Evolutionary conservation across 35 echinoderm and acorn worm genomes (phyloP).

Genomic region (Heliocidaris tuberculata): DNA sequence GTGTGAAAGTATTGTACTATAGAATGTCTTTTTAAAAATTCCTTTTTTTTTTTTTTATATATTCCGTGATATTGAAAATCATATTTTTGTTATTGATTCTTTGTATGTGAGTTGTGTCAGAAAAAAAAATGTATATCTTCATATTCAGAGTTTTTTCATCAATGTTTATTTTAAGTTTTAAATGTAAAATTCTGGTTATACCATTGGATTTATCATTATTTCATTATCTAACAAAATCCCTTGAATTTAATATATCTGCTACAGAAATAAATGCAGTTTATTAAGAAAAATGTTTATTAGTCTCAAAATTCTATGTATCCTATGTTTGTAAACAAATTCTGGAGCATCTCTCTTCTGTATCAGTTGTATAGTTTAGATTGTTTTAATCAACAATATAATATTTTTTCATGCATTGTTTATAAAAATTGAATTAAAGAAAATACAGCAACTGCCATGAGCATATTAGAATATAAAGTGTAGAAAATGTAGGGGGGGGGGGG

Average conservation of each 20-base stretch:
- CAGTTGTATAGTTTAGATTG: background rate
- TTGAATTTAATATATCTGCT: too few species aligned
- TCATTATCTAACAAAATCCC: too few species aligned
- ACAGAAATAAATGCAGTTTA: too few species aligned
- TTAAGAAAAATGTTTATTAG: too few species aligned
- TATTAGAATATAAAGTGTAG: background rate
- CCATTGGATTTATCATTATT: too few species aligned
- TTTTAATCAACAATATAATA: background rate
- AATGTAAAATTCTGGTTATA: too few species aligned
- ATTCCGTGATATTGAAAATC: background rate
- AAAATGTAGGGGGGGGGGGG: background rate
- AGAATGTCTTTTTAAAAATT: background rate
- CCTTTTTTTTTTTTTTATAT: background rate
- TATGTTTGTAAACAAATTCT: too few species aligned
- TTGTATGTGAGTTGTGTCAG: background rate
- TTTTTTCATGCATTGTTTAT: background rate
- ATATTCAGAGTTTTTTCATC: background rate
- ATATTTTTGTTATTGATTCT: background rate
- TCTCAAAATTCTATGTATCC: too few species aligned
- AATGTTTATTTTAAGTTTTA: background rate
- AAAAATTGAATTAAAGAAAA: background rate
- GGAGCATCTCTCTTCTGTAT: too few species aligned
- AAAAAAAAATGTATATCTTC: background rate
- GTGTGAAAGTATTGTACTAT: background rate
- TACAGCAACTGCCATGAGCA: background rate